phyloP scores from a whole-genome alignment of 2,113 vertebrate genomes.

The Dendropsophus ebraccatus region DNA sequence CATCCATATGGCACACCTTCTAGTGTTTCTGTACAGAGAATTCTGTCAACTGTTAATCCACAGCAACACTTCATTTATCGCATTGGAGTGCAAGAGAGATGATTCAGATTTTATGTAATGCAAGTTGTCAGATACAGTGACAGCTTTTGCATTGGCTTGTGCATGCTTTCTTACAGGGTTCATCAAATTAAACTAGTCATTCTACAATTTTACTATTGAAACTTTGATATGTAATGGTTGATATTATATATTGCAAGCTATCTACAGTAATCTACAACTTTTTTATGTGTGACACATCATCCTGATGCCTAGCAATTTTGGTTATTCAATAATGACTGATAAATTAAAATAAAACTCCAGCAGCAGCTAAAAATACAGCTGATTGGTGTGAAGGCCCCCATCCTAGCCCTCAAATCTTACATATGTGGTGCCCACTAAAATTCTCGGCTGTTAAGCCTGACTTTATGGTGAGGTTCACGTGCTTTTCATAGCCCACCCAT shows the following conservation, averaged over 20 bases:
- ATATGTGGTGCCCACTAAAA: no score
- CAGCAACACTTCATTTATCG: background rate
- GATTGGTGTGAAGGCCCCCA: no score
- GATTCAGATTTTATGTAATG: background rate
- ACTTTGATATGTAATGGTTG: no score
- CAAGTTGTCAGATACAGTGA: background rate
- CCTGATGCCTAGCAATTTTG: no score
- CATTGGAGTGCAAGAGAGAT: background rate
- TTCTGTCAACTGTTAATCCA: background rate
- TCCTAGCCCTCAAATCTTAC: no score
- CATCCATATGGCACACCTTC: constrained; percentile 26
- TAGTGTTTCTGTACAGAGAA: constrained; percentile 1
- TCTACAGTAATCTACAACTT: no score
- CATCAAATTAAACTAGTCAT: background rate
- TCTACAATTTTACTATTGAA: no score
- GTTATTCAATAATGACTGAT: no score
- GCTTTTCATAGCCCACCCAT: background rate
- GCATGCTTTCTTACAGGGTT: background rate
- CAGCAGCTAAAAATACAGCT: no score
- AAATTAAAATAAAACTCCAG: no score
- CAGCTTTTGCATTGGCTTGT: background rate
- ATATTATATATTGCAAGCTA: no score
- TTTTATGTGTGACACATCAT: no score
- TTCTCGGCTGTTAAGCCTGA: background rate
- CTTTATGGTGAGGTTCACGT: background rate